These are phyloP conservation scores for Drosophila sproati DNA, from an alignment of 1,140 invertebrate species.

Conservation along the genomic window DNA sequence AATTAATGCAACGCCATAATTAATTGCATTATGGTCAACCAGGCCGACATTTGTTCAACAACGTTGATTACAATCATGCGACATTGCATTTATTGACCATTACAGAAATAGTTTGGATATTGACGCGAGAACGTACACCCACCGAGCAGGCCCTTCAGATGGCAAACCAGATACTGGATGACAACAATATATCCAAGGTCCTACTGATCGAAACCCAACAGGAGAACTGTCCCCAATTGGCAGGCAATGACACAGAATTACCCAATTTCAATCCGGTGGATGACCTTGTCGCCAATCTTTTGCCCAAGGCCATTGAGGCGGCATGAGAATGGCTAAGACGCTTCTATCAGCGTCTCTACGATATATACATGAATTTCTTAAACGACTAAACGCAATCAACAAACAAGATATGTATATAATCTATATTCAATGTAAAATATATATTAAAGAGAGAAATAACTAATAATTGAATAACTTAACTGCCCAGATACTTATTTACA, in stretches of 20 bases:
- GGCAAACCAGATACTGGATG: conserved; percentile 65
- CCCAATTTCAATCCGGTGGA: conserved; percentile 15
- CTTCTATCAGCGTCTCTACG: conserved; percentile 67
- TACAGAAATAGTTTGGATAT: conserved; percentile 73
- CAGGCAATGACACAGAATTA: conserved; percentile 38
- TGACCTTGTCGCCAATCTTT: conserved; percentile 41
- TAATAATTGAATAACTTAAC: background rate
- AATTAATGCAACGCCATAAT: conserved; percentile 61
- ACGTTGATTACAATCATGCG: conserved; percentile 40
- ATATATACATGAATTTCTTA: conserved; percentile 62
- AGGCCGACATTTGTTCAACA: conserved; percentile 29
- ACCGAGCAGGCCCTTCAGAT: conserved; percentile 27
- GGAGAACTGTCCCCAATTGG: conserved; percentile 58
- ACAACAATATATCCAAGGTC: conserved; percentile 55
- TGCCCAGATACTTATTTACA: too few species aligned
- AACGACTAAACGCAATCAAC: conserved; percentile 28
- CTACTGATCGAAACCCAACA: conserved; percentile 67
- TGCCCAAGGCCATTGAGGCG: conserved; percentile 49
- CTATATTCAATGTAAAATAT: background rate
- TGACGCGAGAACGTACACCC: conserved; percentile 69
- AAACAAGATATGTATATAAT: background rate
- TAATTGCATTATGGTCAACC: conserved; percentile 45
- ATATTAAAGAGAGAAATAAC: too few species aligned
- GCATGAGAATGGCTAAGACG: conserved; percentile 69
- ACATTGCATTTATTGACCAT: conserved; percentile 21